These are phyloP conservation scores for Lithobates pipiens DNA, from an alignment of 2,797 vertebrate species.

Conservation along the genomic window DNA sequence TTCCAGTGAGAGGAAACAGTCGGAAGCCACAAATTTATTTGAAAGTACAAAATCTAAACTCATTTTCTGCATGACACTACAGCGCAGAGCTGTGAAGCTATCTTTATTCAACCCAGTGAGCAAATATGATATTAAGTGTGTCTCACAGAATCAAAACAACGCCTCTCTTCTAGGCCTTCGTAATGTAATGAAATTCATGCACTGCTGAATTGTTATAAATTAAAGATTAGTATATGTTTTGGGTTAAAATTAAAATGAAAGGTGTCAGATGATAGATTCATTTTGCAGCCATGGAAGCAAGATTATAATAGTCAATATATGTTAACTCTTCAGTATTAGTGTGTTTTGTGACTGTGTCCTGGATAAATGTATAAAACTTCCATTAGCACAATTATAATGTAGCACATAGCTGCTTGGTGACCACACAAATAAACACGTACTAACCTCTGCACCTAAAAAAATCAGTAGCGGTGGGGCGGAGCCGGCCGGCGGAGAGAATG, in stretches of 20 bases:
- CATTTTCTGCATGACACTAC: constrained; percentile 60
- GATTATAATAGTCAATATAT: constrained; percentile 24
- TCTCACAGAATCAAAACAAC: constrained; percentile 55
- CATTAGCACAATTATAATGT: background rate
- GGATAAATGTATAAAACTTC: background rate
- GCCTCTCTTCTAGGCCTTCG: constrained; percentile 43
- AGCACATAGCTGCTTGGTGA: no score
- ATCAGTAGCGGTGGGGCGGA: no score
- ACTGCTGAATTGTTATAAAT: constrained; percentile 60
- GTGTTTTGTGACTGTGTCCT: background rate
- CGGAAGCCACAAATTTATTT: constrained; percentile 54
- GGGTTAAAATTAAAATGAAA: constrained; percentile 50
- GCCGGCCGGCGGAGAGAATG: no score
- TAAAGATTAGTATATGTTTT: constrained; percentile 59
- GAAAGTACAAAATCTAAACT: constrained; percentile 55
- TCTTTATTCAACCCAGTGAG: constrained; percentile 59
- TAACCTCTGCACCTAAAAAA: no score
- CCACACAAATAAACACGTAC: no score
- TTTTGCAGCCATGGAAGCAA: constrained; percentile 43
- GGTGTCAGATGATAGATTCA: constrained; percentile 51
- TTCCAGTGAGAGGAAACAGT: constrained; percentile 50
- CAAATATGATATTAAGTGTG: constrained; percentile 61
- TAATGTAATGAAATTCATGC: constrained; percentile 61
- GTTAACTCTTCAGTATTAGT: constrained; percentile 16
- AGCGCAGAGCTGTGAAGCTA: constrained; percentile 43